These are phyloP conservation scores for Neoarius graeffei DNA, from an alignment of 2,113 vertebrate genomes.

Conservation along the genomic window DNA sequence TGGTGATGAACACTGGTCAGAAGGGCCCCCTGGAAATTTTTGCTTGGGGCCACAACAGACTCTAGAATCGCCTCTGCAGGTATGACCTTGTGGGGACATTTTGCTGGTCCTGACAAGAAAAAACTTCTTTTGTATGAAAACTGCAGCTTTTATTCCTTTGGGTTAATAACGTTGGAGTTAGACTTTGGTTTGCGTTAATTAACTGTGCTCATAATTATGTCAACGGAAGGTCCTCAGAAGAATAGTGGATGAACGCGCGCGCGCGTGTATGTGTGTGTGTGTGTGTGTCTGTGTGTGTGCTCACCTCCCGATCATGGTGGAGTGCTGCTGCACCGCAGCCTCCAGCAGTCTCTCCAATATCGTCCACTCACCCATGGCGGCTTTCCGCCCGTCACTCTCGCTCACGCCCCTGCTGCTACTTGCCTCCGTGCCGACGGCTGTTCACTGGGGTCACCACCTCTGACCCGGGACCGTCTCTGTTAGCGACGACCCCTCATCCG, in stretches of 20 bases:
- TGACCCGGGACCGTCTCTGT: constrained; percentile 43
- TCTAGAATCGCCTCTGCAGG: no score
- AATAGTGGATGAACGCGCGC: background rate
- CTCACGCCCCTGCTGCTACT: constrained; percentile 33
- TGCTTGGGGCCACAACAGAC: no score
- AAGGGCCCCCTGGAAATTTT: no score
- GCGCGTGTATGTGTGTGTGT: constrained; percentile 27
- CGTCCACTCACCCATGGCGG: constrained; percentile 79
- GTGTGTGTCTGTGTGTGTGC: constrained; percentile 45
- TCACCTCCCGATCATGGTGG: constrained; percentile 83
- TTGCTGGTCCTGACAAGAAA: background rate
- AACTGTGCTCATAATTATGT: background rate
- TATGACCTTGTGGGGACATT: constrained; percentile 15
- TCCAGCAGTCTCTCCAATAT: constrained; percentile 81
- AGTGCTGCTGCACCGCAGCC: constrained; percentile 82
- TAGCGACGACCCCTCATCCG: background rate
- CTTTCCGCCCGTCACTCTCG: constrained; percentile 50
- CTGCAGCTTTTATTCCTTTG: background rate
- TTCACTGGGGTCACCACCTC: constrained; percentile 52
- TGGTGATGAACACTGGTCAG: no score
- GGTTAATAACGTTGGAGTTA: background rate
- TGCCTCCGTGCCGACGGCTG: constrained; percentile 36
- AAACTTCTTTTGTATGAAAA: background rate
- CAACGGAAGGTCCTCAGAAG: background rate
- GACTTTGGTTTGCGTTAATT: background rate